These are phyloP conservation scores for Crambe crambe DNA, from an alignment of 37 sponge, comb jelly and placozoan species.

Conservation along the genomic window DNA sequence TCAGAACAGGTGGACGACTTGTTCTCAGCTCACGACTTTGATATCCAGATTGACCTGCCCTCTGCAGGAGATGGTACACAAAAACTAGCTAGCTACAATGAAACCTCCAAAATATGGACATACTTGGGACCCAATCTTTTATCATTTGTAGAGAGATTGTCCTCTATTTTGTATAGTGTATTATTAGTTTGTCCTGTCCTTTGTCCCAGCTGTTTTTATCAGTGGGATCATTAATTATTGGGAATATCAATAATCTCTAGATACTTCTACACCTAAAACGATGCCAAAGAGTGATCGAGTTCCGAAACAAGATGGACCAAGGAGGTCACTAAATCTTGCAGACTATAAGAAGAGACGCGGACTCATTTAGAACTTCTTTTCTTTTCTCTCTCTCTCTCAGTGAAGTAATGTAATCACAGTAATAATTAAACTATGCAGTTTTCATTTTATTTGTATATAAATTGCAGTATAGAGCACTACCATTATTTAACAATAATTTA, in stretches of 20 bases:
- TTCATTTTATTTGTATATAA: background rate
- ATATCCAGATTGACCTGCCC: slow-evolving; percentile 92
- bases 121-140: too few relatives aligned
- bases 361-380: slow-evolving; percentile 59
- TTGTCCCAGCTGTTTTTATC: too few relatives aligned
- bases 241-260: slow-evolving; percentile 14
- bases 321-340: slow-evolving; percentile 87
- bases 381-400: background rate
- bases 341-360: slow-evolving; percentile 99
- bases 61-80: slow-evolving; percentile 36
- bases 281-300: slow-evolving; percentile 25
- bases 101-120: too few relatives aligned
- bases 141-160: too few relatives aligned
- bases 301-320: slow-evolving; percentile 56
- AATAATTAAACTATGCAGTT: background rate
- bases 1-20: slow-evolving; percentile 56
- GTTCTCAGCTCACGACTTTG: slow-evolving; percentile 95
- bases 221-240: background rate
- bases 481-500: background rate
- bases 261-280: slow-evolving; percentile 28
- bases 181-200: too few relatives aligned
- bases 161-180: too few relatives aligned
- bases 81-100: too few relatives aligned
- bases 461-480: background rate
- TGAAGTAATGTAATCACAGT: background rate